Conservation (phyloP, 2,888 invertebrate species). For the Drosophila borborema region DNA sequence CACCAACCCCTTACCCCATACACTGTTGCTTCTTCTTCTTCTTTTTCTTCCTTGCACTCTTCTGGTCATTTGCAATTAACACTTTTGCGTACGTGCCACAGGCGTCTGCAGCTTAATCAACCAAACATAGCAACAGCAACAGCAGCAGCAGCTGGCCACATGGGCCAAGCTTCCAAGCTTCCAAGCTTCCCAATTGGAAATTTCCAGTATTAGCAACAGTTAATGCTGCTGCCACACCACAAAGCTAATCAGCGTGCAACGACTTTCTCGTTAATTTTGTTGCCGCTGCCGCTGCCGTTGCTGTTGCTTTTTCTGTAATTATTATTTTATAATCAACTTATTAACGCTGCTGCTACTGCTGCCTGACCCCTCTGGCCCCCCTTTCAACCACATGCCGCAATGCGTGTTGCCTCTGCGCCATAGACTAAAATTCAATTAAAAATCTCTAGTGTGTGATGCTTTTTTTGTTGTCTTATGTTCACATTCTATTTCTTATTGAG, state of each 20-base stretch:
- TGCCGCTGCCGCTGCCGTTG: conserved; percentile 21
- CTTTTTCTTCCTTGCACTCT: conserved; percentile 31
- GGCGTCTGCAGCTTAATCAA: conserved; percentile 52
- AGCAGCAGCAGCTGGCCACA: conserved; percentile 14
- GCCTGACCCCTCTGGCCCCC: too few species aligned
- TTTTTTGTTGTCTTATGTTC: conserved; percentile 50
- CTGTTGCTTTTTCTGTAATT: conserved; percentile 60
- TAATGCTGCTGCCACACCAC: conserved; percentile 58
- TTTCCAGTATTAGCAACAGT: conserved; percentile 32
- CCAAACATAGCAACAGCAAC: conserved; percentile 8
- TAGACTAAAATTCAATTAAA: conserved; percentile 71
- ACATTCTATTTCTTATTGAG: conserved; percentile 76
- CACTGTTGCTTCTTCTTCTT: background rate
- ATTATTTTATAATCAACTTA: conserved; percentile 79
- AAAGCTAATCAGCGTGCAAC: conserved; percentile 79
- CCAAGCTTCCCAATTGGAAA: conserved; percentile 26
- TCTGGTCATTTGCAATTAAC: conserved; percentile 80
- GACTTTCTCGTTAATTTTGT: conserved; percentile 71
- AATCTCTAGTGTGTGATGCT: conserved; percentile 49
- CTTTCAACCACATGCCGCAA: conserved; percentile 19
- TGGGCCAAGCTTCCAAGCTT: conserved; percentile 28
- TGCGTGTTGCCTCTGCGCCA: conserved; percentile 43
- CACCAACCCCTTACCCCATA: too few species aligned
- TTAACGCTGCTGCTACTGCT: conserved; percentile 51
- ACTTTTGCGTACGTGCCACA: conserved; percentile 81